These are phyloP conservation scores for Dasypogon diadema DNA, from an alignment of 2,888 invertebrate genomes.

Conservation along the genomic window DNA sequence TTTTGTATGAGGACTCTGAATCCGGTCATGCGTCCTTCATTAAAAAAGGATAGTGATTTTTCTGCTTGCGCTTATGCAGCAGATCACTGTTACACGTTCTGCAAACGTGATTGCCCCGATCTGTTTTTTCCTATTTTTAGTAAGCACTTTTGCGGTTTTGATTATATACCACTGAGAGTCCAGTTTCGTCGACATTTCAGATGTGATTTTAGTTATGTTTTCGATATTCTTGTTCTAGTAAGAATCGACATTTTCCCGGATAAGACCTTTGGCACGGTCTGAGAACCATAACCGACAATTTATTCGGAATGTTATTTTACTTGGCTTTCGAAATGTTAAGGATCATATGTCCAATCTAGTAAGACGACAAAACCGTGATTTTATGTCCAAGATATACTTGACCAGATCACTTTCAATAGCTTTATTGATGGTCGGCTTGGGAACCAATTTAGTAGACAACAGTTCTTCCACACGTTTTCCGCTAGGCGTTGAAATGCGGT, in stretches of 20 bases:
- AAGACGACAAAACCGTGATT: conserved; percentile 40
- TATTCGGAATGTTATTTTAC: conserved; percentile 36
- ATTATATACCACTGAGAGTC: conserved; percentile 47
- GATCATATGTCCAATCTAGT: conserved; percentile 43
- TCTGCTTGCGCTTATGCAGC: conserved; percentile 61
- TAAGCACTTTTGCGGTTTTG: conserved; percentile 43
- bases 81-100: conserved; percentile 60
- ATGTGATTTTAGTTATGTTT: conserved; percentile 17
- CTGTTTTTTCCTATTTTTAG: conserved; percentile 46
- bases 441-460: neutral
- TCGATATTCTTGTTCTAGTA: conserved; percentile 6
- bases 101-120: conserved; percentile 51
- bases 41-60: conserved; percentile 60
- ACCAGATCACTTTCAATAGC: conserved; percentile 36
- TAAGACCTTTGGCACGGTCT: conserved; percentile 39
- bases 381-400: conserved; percentile 19
- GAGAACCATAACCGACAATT: conserved; percentile 23
- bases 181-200: conserved; percentile 42
- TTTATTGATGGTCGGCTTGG: neutral
- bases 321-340: conserved; percentile 36
- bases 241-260: conserved; percentile 21
- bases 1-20: conserved; percentile 59
- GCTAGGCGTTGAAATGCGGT: neutral
- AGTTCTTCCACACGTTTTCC: neutral
- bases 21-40: conserved; percentile 62